Conservation (phyloP, 2,888 invertebrate genomes). For the Agrochola circellaris region DNA sequence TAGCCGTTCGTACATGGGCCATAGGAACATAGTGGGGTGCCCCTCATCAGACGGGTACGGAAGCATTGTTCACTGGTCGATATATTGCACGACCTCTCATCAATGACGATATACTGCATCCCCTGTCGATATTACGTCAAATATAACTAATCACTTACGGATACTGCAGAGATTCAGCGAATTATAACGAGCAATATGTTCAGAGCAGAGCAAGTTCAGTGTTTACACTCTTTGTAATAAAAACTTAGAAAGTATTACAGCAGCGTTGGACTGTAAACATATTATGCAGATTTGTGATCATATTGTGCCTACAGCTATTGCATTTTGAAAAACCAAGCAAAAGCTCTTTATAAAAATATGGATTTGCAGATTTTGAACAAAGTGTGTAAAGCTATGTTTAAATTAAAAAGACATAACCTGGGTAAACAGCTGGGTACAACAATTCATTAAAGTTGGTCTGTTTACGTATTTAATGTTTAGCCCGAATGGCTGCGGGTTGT, state of each 20-base stretch:
- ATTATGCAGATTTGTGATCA: conserved; percentile 9
- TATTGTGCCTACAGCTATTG: background rate
- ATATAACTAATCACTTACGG: conserved; percentile 10
- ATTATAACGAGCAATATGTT: conserved; percentile 21
- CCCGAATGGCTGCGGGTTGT: background rate
- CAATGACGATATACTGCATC: conserved; percentile 17
- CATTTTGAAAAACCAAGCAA: conserved; percentile 10
- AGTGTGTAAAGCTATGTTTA: background rate
- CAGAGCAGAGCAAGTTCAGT: background rate
- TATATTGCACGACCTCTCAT: conserved; percentile 5
- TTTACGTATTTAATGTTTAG: background rate
- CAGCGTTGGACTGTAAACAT: background rate
- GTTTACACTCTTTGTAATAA: background rate
- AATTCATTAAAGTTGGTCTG: background rate
- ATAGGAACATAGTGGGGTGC: background rate
- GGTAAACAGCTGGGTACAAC: background rate
- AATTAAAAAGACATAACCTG: conserved; percentile 4
- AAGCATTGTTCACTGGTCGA: conserved; percentile 5
- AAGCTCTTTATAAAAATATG: background rate
- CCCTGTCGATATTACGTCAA: background rate
- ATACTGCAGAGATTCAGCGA: conserved; percentile 14
- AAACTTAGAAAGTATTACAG: background rate
- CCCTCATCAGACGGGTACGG: background rate
- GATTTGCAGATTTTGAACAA: conserved; percentile 7
- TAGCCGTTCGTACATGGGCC: no score